Conservation (phyloP, 1,140 invertebrate species). For the Pseudomyrmex flavicornis region DNA sequence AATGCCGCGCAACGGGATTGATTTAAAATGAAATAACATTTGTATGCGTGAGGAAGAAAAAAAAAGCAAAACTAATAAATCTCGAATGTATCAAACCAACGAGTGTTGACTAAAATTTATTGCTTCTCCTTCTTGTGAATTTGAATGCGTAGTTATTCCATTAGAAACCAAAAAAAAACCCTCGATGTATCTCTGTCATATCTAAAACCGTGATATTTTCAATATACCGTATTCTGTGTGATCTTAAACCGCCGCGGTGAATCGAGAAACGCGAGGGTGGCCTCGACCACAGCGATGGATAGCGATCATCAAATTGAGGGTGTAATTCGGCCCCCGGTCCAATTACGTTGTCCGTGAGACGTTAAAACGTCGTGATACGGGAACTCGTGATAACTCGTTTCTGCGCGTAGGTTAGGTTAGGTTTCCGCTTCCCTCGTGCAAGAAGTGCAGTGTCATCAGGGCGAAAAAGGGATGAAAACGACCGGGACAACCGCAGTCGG, state of each 20-base stretch:
- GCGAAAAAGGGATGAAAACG: neutral
- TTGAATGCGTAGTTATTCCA: neutral
- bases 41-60: neutral
- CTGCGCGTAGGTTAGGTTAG: slow-evolving; percentile 59
- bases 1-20: neutral
- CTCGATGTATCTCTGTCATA: neutral
- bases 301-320: slow-evolving; percentile 61
- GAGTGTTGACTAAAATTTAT: neutral
- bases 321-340: slow-evolving; percentile 60
- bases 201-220: too few species aligned
- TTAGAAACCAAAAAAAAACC: too few species aligned
- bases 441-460: slow-evolving; percentile 42
- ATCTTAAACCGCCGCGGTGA: neutral
- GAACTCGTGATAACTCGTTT: slow-evolving; percentile 60
- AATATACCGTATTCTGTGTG: neutral
- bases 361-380: slow-evolving; percentile 62
- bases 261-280: slow-evolving; percentile 16
- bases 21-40: slow-evolving; percentile 19
- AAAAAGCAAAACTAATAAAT: neutral
- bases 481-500: neutral
- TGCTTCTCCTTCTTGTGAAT: neutral
- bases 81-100: neutral
- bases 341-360: slow-evolving; percentile 69
- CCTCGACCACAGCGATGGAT: neutral
- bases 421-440: neutral